phyloP scores from a whole-genome alignment of 37 sponge, comb jelly and placozoan genomes.

The Chondrilla cf. caribensis region DNA sequence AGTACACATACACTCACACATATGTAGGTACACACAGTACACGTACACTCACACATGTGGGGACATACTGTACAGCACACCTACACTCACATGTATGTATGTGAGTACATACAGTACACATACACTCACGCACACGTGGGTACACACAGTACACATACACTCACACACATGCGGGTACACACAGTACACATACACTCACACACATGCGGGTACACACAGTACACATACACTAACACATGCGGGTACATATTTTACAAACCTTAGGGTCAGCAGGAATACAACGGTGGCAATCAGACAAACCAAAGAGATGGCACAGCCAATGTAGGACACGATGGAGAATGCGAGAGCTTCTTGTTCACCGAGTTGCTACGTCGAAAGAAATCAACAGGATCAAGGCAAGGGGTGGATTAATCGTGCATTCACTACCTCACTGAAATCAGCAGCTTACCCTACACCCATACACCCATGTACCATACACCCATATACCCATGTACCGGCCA shows the following conservation, averaged over 20 bases:
- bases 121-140: too few relatives aligned
- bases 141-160: background rate
- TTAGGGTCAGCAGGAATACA: constrained; percentile 45
- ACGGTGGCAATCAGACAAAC: constrained; percentile 45
- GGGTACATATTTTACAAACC: constrained; percentile 15
- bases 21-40: too few relatives aligned
- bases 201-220: background rate
- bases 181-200: background rate
- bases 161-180: background rate
- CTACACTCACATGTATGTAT: too few relatives aligned
- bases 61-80: too few relatives aligned
- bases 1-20: too few relatives aligned
- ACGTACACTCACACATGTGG: too few relatives aligned
- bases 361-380: background rate
- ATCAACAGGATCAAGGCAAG: background rate
- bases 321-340: constrained; percentile 49
- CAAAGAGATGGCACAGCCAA: constrained; percentile 60
- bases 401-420: too few relatives aligned
- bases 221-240: background rate
- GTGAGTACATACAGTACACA: too few relatives aligned
- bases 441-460: too few relatives aligned
- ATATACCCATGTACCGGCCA: too few relatives aligned
- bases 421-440: too few relatives aligned
- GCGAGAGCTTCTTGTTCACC: constrained; percentile 1
- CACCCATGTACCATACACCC: too few relatives aligned